These are phyloP conservation scores for Mycteria americana DNA, from an alignment of 2,797 vertebrate genomes.

Conservation along the genomic window DNA sequence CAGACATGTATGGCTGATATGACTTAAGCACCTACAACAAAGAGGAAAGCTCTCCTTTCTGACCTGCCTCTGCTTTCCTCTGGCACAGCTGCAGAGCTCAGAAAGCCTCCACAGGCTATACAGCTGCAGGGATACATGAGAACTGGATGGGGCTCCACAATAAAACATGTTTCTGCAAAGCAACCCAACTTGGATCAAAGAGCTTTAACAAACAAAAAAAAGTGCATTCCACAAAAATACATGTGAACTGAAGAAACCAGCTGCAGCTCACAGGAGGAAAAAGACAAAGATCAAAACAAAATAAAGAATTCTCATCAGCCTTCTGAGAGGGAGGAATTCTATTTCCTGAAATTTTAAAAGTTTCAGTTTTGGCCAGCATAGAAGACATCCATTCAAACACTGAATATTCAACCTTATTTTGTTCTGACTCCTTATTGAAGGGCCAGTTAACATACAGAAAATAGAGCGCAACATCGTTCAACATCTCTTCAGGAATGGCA, in stretches of 20 bases:
- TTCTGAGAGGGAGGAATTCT: not conserved
- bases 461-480: not conserved
- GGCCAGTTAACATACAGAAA: not conserved
- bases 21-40: not conserved
- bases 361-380: not conserved
- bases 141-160: not conserved
- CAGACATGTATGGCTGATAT: not conserved
- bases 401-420: not conserved
- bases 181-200: not conserved
- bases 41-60: not conserved
- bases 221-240: not conserved
- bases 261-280: constrained; percentile 21
- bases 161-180: constrained; percentile 3
- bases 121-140: constrained; percentile 20
- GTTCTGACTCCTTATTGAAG: not conserved
- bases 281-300: constrained; percentile 24
- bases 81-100: constrained; percentile 32
- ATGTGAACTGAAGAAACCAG: constrained; percentile 4
- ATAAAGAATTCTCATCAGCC: not conserved
- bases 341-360: not conserved
- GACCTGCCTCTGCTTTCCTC: not conserved
- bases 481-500: not conserved
- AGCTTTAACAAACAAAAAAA: not conserved
- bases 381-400: not conserved
- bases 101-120: not conserved